phyloP scores from a whole-genome alignment of 2,797 vertebrate species.

The Gymnodraco acuticeps region DNA sequence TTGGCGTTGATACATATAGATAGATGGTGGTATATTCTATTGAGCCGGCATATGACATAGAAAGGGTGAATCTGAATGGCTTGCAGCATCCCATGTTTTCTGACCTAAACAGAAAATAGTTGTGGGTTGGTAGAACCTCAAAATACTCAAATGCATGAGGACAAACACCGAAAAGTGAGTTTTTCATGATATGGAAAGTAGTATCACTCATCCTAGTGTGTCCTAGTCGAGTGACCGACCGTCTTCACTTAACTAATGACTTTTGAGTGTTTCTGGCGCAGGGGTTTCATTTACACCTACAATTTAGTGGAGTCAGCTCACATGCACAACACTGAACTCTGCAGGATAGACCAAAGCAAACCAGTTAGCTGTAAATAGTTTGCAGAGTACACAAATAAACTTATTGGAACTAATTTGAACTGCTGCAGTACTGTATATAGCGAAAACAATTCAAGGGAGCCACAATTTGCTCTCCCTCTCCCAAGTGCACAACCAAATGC shows the following conservation, averaged over 20 bases:
- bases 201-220: constrained; percentile 11
- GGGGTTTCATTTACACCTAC: neutral
- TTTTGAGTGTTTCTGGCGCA: neutral
- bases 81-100: no score
- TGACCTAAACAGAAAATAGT: no score
- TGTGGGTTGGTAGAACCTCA: no score
- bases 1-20: no score
- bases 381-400: constrained; percentile 18
- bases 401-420: constrained; percentile 36
- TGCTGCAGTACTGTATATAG: constrained; percentile 27
- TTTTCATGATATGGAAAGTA: neutral
- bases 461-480: constrained; percentile 21
- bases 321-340: constrained; percentile 8
- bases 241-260: constrained; percentile 11
- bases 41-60: no score
- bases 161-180: no score
- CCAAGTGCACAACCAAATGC: constrained; percentile 34
- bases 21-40: no score
- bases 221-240: constrained; percentile 22
- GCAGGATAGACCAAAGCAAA: constrained; percentile 16
- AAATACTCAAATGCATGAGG: no score
- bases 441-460: constrained; percentile 33
- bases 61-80: no score
- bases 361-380: constrained; percentile 5
- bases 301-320: neutral